These are phyloP conservation scores for Rafetus swinhoei DNA, from an alignment of 2,113 vertebrate species.

Conservation along the genomic window DNA sequence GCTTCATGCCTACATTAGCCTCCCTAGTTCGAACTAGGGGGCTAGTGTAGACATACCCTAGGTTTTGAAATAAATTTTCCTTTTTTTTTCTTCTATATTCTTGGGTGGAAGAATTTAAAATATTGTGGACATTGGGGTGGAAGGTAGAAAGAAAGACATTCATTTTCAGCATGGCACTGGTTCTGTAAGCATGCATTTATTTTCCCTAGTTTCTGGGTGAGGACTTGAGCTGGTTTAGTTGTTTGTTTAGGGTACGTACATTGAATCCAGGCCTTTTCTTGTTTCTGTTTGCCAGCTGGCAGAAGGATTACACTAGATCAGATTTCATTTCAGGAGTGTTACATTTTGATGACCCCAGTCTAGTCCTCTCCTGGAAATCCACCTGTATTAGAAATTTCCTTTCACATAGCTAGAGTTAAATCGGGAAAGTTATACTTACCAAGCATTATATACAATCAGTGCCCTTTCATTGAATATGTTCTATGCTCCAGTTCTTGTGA, in stretches of 20 bases:
- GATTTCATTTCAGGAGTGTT: background rate
- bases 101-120: background rate
- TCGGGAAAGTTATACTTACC: background rate
- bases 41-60: too few relatives aligned
- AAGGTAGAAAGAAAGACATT: background rate
- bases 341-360: background rate
- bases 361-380: background rate
- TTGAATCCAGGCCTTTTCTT: background rate
- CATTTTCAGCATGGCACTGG: background rate
- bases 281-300: background rate
- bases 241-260: constrained; percentile 17
- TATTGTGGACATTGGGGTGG: background rate
- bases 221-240: background rate
- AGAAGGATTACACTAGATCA: background rate
- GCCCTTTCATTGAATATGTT: background rate
- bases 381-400: background rate
- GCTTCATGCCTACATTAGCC: too few relatives aligned
- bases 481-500: background rate
- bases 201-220: background rate
- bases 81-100: background rate
- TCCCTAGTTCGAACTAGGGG: too few relatives aligned
- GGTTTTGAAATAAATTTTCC: background rate
- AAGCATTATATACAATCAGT: background rate
- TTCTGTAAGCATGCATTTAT: background rate
- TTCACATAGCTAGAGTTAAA: background rate